Evolutionary conservation across 2,113 vertebrate species (phyloP), one percentile per base, ranked within the genome.

Genomic region (Sebastes schlegelii): DNA sequence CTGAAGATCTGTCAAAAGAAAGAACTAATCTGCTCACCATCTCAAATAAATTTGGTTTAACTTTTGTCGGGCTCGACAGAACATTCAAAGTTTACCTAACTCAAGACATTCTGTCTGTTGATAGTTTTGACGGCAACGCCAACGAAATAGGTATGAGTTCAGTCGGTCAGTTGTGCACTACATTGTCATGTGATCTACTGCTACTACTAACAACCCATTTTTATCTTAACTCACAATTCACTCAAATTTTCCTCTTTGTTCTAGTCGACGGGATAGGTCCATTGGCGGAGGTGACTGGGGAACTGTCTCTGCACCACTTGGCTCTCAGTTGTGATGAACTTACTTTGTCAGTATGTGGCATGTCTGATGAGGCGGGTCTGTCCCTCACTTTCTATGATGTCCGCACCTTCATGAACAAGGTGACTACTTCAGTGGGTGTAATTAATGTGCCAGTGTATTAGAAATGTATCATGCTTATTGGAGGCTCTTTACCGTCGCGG

Each of bases 311-410:
- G 48, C 97, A 99, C 83, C 96, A 99, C 83, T 82, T 99, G 86
- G 96, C 97, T 16, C 95, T 99, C 68, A 99, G 97, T 91, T 96
- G 97, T 42, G 98, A 99, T 77, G 97, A 95, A 21, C 96, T 99
- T 52, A 99, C 97, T 0, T 90, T 99, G 40, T 98, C 98, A 0
- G 96, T 97, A 3, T 98, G 97, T 79, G 96, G 97, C 88, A 71
- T 91, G 64, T 96, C 96, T 21, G 88, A 88, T 1, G 96, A 96
- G 21, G 48, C 88, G 0, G 94, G 95, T 0, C 95, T 97, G 86
- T 93, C 92, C 6, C 81, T 99, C n/a, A 94, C 93, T 16, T 99
- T 99, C 91, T 99, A 97, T 70, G 98, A 99, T 14, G 94, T 98
- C 62, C 97, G 98, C 17, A 97, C 96, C 0, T 97, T 99, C 82